Evolutionary conservation across 1,140 invertebrate species (phyloP).

Genomic region (Harpegnathos saltator): DNA sequence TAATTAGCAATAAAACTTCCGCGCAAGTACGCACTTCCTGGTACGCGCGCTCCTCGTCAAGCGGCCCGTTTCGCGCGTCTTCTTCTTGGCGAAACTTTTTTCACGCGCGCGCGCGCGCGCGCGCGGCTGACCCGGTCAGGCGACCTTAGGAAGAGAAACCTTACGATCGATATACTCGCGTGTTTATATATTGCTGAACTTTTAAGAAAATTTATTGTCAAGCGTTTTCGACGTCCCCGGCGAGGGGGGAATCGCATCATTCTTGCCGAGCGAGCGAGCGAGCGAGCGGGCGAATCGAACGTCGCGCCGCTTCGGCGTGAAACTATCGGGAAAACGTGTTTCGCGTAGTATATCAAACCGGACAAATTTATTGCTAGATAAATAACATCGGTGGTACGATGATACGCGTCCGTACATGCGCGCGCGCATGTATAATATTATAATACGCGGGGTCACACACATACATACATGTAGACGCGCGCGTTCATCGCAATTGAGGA

Average conservation of each 20-base stretch:
- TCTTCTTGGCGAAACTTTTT: background rate
- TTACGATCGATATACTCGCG: conserved; percentile 64
- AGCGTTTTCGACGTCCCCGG: conserved; percentile 42
- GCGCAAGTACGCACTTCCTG: conserved; percentile 37
- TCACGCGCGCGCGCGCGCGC: background rate
- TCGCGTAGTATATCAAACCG: conserved; percentile 65
- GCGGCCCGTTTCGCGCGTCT: background rate
- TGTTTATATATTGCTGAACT: conserved; percentile 55
- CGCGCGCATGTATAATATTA: conserved; percentile 38
- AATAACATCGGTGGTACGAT: conserved; percentile 63
- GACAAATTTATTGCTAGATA: conserved; percentile 71
- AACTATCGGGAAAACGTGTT: conserved; percentile 68
- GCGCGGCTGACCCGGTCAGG: conserved; percentile 55
- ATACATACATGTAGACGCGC: too few species aligned
- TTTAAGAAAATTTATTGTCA: conserved; percentile 66
- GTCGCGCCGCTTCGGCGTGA: conserved; percentile 55
- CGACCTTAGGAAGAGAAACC: conserved; percentile 30
- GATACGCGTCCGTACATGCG: conserved; percentile 20
- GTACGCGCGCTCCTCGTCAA: conserved; percentile 18
- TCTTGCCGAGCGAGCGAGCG: conserved; percentile 2
- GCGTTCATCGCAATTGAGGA: conserved; percentile 47
- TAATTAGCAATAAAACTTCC: conserved; percentile 67
- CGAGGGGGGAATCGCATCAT: conserved; percentile 32
- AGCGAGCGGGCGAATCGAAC: background rate
- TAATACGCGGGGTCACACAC: conserved; percentile 25